Percentiles rank a stretch among this genome's conserved stretches.
Evolutionary conservation across 2,113 vertebrate species (phyloP).

Genomic region (Gnathochromis pfefferi): DNA sequence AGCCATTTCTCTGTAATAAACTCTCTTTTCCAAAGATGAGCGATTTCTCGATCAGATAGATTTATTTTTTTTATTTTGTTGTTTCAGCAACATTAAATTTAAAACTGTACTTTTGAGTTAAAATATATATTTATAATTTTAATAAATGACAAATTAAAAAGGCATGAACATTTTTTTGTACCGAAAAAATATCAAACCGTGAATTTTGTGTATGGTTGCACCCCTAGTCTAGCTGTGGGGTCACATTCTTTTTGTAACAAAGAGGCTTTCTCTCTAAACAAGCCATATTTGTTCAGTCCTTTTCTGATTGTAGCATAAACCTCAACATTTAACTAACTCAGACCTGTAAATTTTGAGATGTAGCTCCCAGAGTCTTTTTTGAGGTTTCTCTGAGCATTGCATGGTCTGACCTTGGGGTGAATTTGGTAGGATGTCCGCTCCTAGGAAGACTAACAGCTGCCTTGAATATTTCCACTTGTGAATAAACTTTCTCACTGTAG

Average conservation of each 20-base stretch:
- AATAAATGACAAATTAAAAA: too few species aligned
- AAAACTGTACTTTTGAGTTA: too few species aligned
- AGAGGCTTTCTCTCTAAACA: not conserved
- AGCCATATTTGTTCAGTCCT: not conserved
- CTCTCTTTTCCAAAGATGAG: too few species aligned
- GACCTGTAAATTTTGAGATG: not conserved
- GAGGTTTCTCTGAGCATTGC: not conserved
- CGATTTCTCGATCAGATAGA: too few species aligned
- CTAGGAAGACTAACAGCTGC: not conserved
- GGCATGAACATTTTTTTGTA: too few species aligned
- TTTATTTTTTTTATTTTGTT: not conserved
- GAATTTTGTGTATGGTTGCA: not conserved
- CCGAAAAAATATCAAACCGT: not conserved
- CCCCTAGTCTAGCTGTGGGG: not conserved
- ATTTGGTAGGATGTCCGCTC: not conserved
- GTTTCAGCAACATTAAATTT: too few species aligned
- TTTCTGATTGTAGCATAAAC: not conserved
- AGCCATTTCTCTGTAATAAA: too few species aligned
- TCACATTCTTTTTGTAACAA: not conserved
- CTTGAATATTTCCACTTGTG: not conserved
- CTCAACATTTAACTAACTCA: not conserved
- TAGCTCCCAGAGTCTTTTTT: not conserved
- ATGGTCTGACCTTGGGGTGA: not conserved
- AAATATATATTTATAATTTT: too few species aligned
- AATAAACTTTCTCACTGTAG: not conserved